Conservation (phyloP, 2,888 invertebrate genomes). For the Calameuta idolon region DNA sequence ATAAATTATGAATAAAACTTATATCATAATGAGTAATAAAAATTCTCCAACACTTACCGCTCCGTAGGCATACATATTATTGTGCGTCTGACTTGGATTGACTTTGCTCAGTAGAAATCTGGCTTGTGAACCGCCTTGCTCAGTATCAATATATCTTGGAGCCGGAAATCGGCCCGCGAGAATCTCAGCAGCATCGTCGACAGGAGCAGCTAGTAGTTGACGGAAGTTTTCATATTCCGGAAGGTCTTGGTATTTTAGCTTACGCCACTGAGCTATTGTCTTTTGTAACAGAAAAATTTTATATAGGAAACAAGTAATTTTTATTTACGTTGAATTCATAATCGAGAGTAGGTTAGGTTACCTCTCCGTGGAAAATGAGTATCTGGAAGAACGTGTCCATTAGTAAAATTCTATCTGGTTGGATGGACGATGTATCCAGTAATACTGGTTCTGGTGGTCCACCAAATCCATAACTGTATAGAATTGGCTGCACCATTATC, state of each 20-base stretch:
- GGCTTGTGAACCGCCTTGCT: conserved; percentile 99
- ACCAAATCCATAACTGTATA: conserved; percentile 98
- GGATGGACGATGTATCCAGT: conserved; percentile 96
- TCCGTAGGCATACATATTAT: conserved; percentile 97
- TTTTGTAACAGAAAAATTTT: conserved; percentile 60
- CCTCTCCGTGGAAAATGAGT: conserved; percentile 98
- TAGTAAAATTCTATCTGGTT: conserved; percentile 95
- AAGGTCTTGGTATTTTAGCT: conserved; percentile 94
- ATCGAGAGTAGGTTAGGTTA: conserved; percentile 57
- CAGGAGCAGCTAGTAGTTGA: conserved; percentile 93
- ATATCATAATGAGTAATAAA: neutral
- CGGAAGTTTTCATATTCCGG: conserved; percentile 98
- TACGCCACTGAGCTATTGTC: conserved; percentile 98
- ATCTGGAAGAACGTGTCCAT: conserved; percentile 99
- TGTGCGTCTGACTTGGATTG: conserved; percentile 99
- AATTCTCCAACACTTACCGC: conserved; percentile 75
- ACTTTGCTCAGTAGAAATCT: conserved; percentile 98
- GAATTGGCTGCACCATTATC: conserved; percentile 99
- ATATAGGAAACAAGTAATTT: conserved; percentile 9
- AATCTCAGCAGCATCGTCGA: conserved; percentile 98
- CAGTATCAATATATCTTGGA: conserved; percentile 98
- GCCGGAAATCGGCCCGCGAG: conserved; percentile 96
- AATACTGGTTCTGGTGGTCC: conserved; percentile 98
- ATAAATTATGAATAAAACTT: neutral
- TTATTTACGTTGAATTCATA: conserved; percentile 6